Evolutionary conservation across 2,888 invertebrate species (phyloP), one percentile per base, ranked within the genome.

Genomic region (Trissoscelio sp.): DNA sequence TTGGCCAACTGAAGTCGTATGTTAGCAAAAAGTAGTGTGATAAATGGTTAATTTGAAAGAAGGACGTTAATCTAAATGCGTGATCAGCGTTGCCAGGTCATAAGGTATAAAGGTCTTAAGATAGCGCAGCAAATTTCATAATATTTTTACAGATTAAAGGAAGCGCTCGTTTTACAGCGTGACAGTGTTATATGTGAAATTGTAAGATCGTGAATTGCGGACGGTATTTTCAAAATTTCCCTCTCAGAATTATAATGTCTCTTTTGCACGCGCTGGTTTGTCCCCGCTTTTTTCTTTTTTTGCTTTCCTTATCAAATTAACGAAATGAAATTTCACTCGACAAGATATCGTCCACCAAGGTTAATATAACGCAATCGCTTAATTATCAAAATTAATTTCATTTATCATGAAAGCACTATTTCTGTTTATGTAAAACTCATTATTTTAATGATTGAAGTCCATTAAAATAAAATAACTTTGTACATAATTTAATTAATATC

Each of bases 11-110:
- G 16, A 9, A 55, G 24, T 74, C 46, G 57, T 66, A 66, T 24
- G 16, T 57, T 46, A 57, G 14, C 31, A 44, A 28, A 66, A 66
- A 66, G 44, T 42, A 28, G 20, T 28, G 16, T 20, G 51, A 62
- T 62, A 62, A 62, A 42, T 72, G 42, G 51, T 72, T 62, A 51
- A 60, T 72, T 58, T 22, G 42, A 24, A 16, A 53, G 51, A 39
- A 46, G 37, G 37, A 28, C 37, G 46, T 24, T 53, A 70, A 70
- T 70, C 70, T 58, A 39, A 58, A 48, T 58, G 58, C 58, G 48
- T 48, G 48, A 70, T 57, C 44, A 31, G 55, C 9, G n/a, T 55
- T n/a, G 53, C 2, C 16, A 20, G 20, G 44, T 44, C 44, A 11
- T 57, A 69, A 69, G 44, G 28, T 44, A 44, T 42, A 66, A 51